These are phyloP conservation scores for Rotaria magnacalcarata DNA, from an alignment of 2,888 invertebrate species.

Conservation along the genomic window DNA sequence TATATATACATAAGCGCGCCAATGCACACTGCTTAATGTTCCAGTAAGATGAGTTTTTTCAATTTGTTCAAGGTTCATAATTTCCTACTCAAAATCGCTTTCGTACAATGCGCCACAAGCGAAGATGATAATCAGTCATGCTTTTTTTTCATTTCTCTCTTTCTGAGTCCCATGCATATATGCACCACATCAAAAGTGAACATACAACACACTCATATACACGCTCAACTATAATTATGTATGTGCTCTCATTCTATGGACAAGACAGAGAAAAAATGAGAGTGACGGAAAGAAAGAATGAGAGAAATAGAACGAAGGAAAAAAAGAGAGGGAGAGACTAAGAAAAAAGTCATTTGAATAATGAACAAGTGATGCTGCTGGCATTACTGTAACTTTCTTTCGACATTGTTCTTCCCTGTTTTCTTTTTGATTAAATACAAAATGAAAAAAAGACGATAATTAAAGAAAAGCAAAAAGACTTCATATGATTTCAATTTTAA, in stretches of 20 bases:
- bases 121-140: constrained; percentile 22
- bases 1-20: not conserved
- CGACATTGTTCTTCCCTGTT: not conserved
- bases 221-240: not conserved
- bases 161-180: not conserved
- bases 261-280: not conserved
- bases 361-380: constrained; percentile 4
- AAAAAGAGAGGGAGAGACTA: not conserved
- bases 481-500: not conserved
- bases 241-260: not conserved
- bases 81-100: not conserved
- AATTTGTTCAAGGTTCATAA: constrained; percentile 5
- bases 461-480: not conserved
- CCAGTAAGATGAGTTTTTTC: constrained; percentile 18
- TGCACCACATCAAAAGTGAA: not conserved
- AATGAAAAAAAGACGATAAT: not conserved
- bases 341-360: constrained; percentile 12
- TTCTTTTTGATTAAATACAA: not conserved
- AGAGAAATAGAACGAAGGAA: no score
- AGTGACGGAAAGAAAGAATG: not conserved
- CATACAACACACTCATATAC: not conserved
- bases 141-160: not conserved
- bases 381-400: not conserved
- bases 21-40: not conserved
- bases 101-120: not conserved